Evolutionary conservation across 1,140 invertebrate species (phyloP), one percentile per base, ranked within the genome.

Genomic region (Reticulitermes speratus): DNA sequence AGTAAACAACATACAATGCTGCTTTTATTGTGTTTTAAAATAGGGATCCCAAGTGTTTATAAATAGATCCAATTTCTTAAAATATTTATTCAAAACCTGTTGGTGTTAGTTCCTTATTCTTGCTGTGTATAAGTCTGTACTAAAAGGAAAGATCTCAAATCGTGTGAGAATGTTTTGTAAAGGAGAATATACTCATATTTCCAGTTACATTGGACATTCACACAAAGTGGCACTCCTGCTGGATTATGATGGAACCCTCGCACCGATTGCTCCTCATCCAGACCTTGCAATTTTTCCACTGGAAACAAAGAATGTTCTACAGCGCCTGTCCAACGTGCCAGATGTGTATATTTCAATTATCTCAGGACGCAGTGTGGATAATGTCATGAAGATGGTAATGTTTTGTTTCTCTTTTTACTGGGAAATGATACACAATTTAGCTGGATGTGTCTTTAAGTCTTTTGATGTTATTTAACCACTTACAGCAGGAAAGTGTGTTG

Each of bases 201-300:
- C 14, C 89, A 96, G 96, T 91, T 97, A 97, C 90, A 96, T 97
- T 88, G 96, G 96, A 86, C 95, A 96, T 87, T 95, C 95, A 44
- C 95, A 97, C 88, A 97, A 97, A 90, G 90, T 98, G 88, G 96
- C 96, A 0, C 91, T 98, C 6, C 91, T 98, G 3, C 90, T 98
- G 87, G 97, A 98, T 91, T 98, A 98, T 90, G 97, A 98, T 89
- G 97, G 97, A 32, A 98, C 97, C 0, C 90, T 98, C 87, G 96
- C 97, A 1, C 96, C 97, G 0, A 96, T 98, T 88, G 96, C 96
- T 0, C 96, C 96, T 0, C 97, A 97, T 91, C 97, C 97, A 0
- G 96, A 98, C 91, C 91, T 98, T 59, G 97, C 97, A 44, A 95
- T 95, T 12, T 91, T 98, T 44, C 97, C 97, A 0, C 90, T 94